Conservation (phyloP, 1,140 invertebrate species). For the Nasonia longicornis region DNA sequence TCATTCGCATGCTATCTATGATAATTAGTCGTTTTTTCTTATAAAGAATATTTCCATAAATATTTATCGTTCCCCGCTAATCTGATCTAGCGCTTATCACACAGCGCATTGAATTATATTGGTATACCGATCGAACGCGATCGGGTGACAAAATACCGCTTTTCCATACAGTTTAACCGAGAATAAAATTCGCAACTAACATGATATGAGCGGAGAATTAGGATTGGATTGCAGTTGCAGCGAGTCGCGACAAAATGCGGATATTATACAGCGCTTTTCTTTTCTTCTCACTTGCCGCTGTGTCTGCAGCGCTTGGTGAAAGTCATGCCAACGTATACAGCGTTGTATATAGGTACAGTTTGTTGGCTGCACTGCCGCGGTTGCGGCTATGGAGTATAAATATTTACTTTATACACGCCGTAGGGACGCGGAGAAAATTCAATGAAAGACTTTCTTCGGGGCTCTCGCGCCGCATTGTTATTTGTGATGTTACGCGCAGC, state of each 20-base stretch:
- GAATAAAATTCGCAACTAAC: background rate
- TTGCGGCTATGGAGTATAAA: slow-evolving; percentile 5
- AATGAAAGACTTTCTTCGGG: slow-evolving; percentile 41
- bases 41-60: too few relatives aligned
- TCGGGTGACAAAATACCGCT: too few relatives aligned
- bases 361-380: background rate
- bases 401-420: slow-evolving; percentile 24
- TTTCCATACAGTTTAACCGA: too few relatives aligned
- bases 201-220: background rate
- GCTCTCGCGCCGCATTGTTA: background rate
- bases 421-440: slow-evolving; percentile 22
- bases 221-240: background rate
- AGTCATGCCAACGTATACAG: background rate
- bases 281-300: slow-evolving; percentile 5
- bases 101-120: too few relatives aligned
- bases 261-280: slow-evolving; percentile 12
- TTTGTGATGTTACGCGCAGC: background rate
- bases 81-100: too few relatives aligned
- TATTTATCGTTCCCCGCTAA: too few relatives aligned
- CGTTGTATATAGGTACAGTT: background rate
- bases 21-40: too few relatives aligned
- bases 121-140: too few relatives aligned
- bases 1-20: too few relatives aligned
- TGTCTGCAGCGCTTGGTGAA: background rate
- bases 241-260: slow-evolving; percentile 11